Percentiles rank a stretch among this genome's conserved stretches.
These are phyloP conservation scores for Ptilodon capucinus DNA, from an alignment of 2,888 invertebrate species.

Conservation along the genomic window DNA sequence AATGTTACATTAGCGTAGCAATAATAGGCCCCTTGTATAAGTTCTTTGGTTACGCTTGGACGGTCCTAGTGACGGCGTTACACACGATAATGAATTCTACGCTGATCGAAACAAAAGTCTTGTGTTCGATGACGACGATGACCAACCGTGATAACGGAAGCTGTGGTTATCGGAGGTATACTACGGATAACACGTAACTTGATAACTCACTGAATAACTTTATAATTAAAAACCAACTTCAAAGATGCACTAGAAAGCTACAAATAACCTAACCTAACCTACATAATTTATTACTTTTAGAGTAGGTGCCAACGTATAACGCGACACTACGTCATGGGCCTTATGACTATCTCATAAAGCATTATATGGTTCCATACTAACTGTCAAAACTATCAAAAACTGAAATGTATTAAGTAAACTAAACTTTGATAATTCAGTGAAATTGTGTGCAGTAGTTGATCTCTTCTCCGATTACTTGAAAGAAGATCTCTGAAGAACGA, in stretches of 20 bases:
- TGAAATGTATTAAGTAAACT: too few species aligned
- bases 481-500: conserved; percentile 28
- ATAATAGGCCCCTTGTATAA: too few species aligned
- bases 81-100: conserved; percentile 19
- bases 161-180: conserved; percentile 16
- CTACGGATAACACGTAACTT: conserved; percentile 1
- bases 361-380: too few species aligned
- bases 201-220: neutral
- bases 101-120: conserved; percentile 22
- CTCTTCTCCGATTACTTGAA: conserved; percentile 27
- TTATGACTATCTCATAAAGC: too few species aligned
- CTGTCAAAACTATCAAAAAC: too few species aligned
- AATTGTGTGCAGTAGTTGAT: neutral
- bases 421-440: neutral
- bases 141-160: conserved; percentile 20
- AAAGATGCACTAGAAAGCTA: neutral
- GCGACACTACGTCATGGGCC: too few species aligned
- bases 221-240: too few species aligned
- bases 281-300: too few species aligned
- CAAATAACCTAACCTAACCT: too few species aligned
- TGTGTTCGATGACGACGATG: conserved; percentile 12
- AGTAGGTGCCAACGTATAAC: too few species aligned
- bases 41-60: conserved; percentile 11
- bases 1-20: too few species aligned
- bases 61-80: conserved; percentile 13